Evolutionary conservation across 2,113 vertebrate species (phyloP), one percentile per base, ranked within the genome.

Genomic region (Elephas maximus): DNA sequence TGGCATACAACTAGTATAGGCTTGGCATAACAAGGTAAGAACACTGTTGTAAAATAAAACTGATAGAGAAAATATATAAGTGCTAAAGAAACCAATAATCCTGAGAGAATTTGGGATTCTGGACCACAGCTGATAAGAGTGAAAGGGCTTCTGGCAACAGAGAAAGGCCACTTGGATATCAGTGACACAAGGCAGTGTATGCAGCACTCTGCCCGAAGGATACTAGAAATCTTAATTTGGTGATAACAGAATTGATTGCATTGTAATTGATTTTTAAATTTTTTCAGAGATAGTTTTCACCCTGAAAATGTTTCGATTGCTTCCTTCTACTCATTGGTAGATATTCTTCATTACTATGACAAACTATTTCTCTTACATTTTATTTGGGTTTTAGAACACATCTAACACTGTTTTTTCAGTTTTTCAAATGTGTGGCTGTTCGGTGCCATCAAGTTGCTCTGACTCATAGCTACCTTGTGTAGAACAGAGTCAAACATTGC

Each of bases 11-110:
- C 2, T 94, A 45, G 11, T n/a, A 41, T 88, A 74, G 23, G 79
- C 41, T 41, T 45, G 4, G 24, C 9, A 45, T 4, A 37, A 71
- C 14, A 65, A 67, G 48, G 71, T 44, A 28, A 85, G 14, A 87
- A 33, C 6, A 33, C 14, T 85, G 37, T 8, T 96, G 26, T 0
- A 93, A 95, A 95, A 78, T 28, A 93, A 24, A 95, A 60, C 24
- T 33, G 8, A 23, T 2, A 1, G 24, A 74, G 88, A 76, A 98
- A 71, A 74, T 23, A 53, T 5, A 44, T 95, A 69, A 69, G 33
- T 74, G 26, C 85, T 41, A 62, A 62, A 65, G 17, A 80, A 37
- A 77, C 3, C 9, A 9, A 12, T 79, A 81, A 24, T 37, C 33
- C 10, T 63, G 69, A 44, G 41, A 48, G 5, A 51, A 33, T 53